Percentiles rank a stretch among this genome's conserved stretches.
These are phyloP conservation scores for Sinocyclocheilus rhinocerous DNA, from an alignment of 2,113 vertebrate genomes.

Conservation along the genomic window DNA sequence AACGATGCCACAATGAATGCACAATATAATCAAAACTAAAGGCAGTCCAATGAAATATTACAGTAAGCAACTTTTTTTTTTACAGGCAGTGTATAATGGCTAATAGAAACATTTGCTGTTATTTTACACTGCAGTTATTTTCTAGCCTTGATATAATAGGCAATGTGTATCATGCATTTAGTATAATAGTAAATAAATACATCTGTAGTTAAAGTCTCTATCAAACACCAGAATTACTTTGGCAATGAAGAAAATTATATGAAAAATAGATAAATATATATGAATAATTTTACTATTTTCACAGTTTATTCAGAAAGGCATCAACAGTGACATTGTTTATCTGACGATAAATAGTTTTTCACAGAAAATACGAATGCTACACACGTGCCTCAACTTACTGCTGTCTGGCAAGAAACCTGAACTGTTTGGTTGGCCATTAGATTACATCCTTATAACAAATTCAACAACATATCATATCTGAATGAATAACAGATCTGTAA, in stretches of 20 bases:
- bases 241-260: background rate
- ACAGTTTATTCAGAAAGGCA: conserved; percentile 24
- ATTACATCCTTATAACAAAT: background rate
- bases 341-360: background rate
- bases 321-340: background rate
- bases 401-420: background rate
- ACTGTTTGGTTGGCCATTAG: background rate
- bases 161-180: too few relatives aligned
- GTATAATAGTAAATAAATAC: too few relatives aligned
- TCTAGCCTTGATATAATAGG: too few relatives aligned
- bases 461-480: background rate
- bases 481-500: background rate
- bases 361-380: background rate
- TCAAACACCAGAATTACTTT: background rate
- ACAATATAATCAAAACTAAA: too few relatives aligned
- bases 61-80: too few relatives aligned
- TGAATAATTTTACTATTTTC: background rate
- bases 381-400: background rate
- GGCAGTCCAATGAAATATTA: too few relatives aligned
- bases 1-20: too few relatives aligned
- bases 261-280: background rate
- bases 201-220: background rate
- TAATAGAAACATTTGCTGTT: too few relatives aligned
- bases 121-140: too few relatives aligned
- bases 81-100: too few relatives aligned